phyloP scores from a whole-genome alignment of 64 coral and sea anemone genomes.

The Exaiptasia diaphana region DNA sequence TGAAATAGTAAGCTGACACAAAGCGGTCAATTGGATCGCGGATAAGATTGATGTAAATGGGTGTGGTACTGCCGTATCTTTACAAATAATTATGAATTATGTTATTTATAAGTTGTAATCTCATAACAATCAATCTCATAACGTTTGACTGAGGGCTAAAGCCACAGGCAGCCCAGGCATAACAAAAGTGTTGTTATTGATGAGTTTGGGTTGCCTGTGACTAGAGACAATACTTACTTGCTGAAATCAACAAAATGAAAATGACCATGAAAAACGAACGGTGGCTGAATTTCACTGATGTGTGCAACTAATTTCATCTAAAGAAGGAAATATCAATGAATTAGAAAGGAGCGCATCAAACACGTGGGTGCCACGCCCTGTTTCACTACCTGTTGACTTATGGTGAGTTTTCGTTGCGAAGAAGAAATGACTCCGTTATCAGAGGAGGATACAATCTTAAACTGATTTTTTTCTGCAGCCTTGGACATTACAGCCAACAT shows the following conservation, averaged over 20 bases:
- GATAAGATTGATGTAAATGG: conserved; percentile 11
- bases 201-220: too few species aligned
- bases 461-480: not conserved
- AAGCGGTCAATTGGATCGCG: not conserved
- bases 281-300: not conserved
- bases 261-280: not conserved
- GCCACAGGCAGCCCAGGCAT: not conserved
- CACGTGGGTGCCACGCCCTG: not conserved
- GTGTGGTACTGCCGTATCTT: not conserved
- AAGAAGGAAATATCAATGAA: not conserved
- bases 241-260: conserved; percentile 13
- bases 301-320: not conserved
- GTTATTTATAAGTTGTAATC: not conserved
- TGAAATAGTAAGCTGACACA: not conserved
- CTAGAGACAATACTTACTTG: not conserved
- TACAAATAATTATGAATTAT: not conserved
- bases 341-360: not conserved
- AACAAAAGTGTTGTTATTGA: not conserved
- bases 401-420: not conserved
- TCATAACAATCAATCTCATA: not conserved
- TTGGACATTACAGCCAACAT: not conserved
- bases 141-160: not conserved
- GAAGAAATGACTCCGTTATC: too few species aligned
- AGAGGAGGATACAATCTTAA: not conserved
- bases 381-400: not conserved